Evolutionary conservation across 2,888 invertebrate genomes (phyloP).

Genomic region (Stenodera caucasica): DNA sequence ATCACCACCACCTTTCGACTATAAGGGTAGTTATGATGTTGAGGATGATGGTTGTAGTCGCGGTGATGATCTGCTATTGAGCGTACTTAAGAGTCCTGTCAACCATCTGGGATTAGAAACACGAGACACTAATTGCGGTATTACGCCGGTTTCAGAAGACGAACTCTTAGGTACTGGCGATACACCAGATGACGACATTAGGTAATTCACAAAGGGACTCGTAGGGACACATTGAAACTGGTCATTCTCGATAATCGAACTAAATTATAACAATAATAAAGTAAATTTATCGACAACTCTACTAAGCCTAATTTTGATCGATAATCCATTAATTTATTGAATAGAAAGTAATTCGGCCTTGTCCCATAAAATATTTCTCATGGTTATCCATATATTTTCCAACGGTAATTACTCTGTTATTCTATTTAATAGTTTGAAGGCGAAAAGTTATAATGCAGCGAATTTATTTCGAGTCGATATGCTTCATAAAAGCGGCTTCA

Average conservation of each 20-base stretch:
- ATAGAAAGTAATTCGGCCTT: background rate
- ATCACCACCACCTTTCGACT: background rate
- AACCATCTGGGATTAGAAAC: slow-evolving; percentile 52
- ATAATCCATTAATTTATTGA: background rate
- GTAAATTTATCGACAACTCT: no score
- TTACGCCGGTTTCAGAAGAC: slow-evolving; percentile 52
- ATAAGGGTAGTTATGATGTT: background rate
- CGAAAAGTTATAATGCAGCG: no score
- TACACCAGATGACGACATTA: slow-evolving; percentile 42
- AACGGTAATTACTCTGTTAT: no score
- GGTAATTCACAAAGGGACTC: slow-evolving; percentile 34
- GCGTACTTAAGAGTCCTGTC: slow-evolving; percentile 64
- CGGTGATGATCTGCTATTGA: slow-evolving; percentile 61
- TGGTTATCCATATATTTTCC: background rate
- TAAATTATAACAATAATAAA: no score
- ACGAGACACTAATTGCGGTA: slow-evolving; percentile 51
- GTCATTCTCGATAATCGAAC: background rate
- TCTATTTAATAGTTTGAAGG: no score
- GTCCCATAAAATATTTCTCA: background rate
- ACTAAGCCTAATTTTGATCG: background rate
- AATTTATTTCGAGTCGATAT: no score
- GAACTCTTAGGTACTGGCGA: slow-evolving; percentile 32
- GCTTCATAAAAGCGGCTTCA: no score
- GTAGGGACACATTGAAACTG: background rate
- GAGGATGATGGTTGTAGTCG: slow-evolving; percentile 15